Base-by-base conservation (phyloP, 1,140 invertebrate genomes). In the Scaptomyza pallida region DNA sequence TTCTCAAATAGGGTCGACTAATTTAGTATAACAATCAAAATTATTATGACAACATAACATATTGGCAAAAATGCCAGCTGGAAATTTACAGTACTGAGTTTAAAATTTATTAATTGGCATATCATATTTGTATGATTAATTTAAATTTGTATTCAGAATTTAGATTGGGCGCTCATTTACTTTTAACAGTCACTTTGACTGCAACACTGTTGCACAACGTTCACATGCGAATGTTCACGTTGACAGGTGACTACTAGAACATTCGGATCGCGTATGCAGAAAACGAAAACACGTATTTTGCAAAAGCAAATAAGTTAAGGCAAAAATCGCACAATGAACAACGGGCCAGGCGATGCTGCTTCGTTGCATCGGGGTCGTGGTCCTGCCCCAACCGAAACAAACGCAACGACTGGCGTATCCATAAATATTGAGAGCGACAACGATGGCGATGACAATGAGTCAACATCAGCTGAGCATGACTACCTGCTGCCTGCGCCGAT, bases 401-500 rank as follows among this genome's bases (percentile, higher is more conserved):
- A 16, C 37, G 48, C 47, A 4, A 9, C 33, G 33, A 13, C 63
- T 0, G 72, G 61, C 16, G 67, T 88, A n/a, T 52, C 74, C 41
- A 86, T 86, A 40, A 61, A 40, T 59, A 88, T 88, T 33, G 82
- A 88, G n/a, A 89, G 83, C 33, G 82, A 72, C 21, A 23, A 21
- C 12, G 56, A 68, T 12, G 26, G 45, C 23, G 70, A 86, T 17
- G 75, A 88, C 63, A 88, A 88, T 88, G 75, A 89, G 44, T 88
- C 82, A 72, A 88, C 83, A 0, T 78, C 78, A n/a, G 82, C 81
- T 33, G 81, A 88, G 30, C 45, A 88, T 33, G 82, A 82, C 48
- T 82, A 52, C 41, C 35, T 88, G 43, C 72, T 88, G 45, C 82
- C 82, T 12, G 33, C 78, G 40, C 35, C 64, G 19, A 40, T 17